These are phyloP conservation scores for Poeciliopsis gracilis DNA, from an alignment of 2,797 vertebrate species.

Conservation along the genomic window DNA sequence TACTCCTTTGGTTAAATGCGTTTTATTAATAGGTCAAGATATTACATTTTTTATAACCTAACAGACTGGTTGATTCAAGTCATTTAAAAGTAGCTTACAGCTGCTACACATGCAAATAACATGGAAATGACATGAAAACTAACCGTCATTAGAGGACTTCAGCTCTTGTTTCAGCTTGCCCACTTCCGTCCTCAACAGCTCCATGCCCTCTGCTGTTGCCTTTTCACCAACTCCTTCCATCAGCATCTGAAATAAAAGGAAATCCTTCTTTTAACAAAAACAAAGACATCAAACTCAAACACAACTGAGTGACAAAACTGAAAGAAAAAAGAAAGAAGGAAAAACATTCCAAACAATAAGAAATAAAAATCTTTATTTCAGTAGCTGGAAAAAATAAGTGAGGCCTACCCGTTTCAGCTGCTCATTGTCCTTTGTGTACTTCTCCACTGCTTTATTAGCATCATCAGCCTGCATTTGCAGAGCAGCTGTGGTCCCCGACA, in stretches of 20 bases:
- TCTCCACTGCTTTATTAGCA: constrained; percentile 84
- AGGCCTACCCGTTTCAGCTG: constrained; percentile 84
- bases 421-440: constrained; percentile 89
- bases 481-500: constrained; percentile 73
- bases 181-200: constrained; percentile 82
- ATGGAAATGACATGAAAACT: constrained; percentile 12
- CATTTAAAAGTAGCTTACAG: background rate
- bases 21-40: background rate
- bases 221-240: constrained; percentile 59
- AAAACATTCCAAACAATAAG: background rate
- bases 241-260: constrained; percentile 64
- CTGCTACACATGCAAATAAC: background rate
- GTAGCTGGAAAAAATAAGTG: background rate
- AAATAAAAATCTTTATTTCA: background rate
- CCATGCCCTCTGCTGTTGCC: constrained; percentile 72
- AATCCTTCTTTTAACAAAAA: background rate
- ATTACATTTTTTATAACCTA: background rate
- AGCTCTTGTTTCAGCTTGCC: constrained; percentile 84
- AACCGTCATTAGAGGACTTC: constrained; percentile 82
- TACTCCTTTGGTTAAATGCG: background rate
- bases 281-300: background rate
- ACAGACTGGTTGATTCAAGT: background rate
- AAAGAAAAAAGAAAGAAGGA: background rate
- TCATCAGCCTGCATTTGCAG: constrained; percentile 87
- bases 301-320: too few species aligned